Percentiles rank a stretch among this genome's conserved stretches.
phyloP scores from a whole-genome alignment of 2,113 vertebrate genomes.

The Urocynchramus pylzowi region DNA sequence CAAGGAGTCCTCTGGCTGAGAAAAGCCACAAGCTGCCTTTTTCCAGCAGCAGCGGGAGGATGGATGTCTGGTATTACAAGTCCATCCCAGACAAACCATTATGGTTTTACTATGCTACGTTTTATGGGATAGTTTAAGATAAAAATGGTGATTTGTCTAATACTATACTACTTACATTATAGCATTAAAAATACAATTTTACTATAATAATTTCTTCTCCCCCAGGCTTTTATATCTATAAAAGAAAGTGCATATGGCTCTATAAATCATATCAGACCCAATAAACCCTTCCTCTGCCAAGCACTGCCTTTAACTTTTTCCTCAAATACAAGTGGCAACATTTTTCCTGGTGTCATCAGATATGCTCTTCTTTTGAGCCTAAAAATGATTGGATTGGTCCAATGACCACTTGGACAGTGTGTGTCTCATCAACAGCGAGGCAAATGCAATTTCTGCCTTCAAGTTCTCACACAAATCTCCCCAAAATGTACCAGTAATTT shows the following conservation, averaged over 20 bases:
- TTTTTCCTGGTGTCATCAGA: neutral
- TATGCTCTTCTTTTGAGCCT: neutral
- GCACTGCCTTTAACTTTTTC: constrained; percentile 6
- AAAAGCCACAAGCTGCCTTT: neutral
- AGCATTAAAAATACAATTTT: constrained; percentile 47
- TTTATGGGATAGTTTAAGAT: constrained; percentile 22
- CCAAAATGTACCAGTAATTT: neutral
- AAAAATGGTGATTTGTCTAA: constrained; percentile 38
- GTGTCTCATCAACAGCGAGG: neutral
- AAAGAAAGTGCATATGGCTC: constrained; percentile 39
- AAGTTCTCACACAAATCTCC: neutral
- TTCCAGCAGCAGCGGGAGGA: neutral
- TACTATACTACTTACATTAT: neutral
- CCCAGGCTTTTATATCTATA: constrained; percentile 25
- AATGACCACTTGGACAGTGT: neutral
- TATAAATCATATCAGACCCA: constrained; percentile 58
- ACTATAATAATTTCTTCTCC: constrained; percentile 7
- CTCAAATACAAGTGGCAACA: neutral
- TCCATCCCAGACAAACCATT: neutral
- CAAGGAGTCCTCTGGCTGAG: neutral
- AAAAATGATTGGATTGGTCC: neutral
- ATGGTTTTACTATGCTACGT: neutral
- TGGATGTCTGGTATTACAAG: neutral
- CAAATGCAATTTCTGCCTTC: neutral
- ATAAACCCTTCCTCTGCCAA: constrained; percentile 25